phyloP scores from a whole-genome alignment of 2,113 vertebrate genomes.

The Ptychochromis oligacanthus region DNA sequence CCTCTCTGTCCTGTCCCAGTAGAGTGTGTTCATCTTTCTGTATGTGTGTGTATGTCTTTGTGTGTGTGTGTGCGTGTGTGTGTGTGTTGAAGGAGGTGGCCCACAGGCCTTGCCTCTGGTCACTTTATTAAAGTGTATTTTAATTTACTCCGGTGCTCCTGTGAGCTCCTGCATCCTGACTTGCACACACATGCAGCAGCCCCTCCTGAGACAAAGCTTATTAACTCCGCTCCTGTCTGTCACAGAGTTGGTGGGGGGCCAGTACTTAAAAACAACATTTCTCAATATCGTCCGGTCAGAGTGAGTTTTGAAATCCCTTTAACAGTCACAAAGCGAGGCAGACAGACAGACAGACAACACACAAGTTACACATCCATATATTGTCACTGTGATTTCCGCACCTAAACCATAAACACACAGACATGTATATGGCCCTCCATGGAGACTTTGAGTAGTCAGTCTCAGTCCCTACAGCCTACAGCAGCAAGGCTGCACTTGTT shows the following conservation, averaged over 20 bases:
- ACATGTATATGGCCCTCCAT: not conserved
- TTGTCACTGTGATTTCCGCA: not conserved
- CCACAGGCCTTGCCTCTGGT: conserved; percentile 76
- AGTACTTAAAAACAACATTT: conserved; percentile 65
- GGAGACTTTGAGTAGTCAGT: conserved; percentile 35
- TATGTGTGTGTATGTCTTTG: conserved; percentile 61
- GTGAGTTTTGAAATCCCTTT: conserved; percentile 39
- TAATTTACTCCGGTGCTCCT: conserved; percentile 85
- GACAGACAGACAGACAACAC: not conserved
- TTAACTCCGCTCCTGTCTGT: conserved; percentile 86
- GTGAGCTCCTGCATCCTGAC: conserved; percentile 59
- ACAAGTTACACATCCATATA: not conserved
- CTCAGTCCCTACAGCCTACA: not conserved
- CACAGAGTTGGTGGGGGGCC: conserved; percentile 62
- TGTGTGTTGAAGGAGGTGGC: conserved; percentile 61
- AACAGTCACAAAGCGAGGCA: conserved; percentile 26
- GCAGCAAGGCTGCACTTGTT: conserved; percentile 33
- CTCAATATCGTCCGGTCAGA: conserved; percentile 66
- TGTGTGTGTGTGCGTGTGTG: conserved; percentile 49
- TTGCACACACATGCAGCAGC: conserved; percentile 45
- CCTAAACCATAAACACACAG: conserved; percentile 17
- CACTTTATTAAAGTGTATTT: conserved; percentile 88
- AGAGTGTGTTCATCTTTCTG: conserved; percentile 69
- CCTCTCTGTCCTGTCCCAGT: conserved; percentile 82
- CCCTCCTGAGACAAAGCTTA: conserved; percentile 83